Percentiles rank a stretch among this genome's conserved stretches.
Conservation (phyloP, 2,113 vertebrate genomes). For the Buteo buteo region DNA sequence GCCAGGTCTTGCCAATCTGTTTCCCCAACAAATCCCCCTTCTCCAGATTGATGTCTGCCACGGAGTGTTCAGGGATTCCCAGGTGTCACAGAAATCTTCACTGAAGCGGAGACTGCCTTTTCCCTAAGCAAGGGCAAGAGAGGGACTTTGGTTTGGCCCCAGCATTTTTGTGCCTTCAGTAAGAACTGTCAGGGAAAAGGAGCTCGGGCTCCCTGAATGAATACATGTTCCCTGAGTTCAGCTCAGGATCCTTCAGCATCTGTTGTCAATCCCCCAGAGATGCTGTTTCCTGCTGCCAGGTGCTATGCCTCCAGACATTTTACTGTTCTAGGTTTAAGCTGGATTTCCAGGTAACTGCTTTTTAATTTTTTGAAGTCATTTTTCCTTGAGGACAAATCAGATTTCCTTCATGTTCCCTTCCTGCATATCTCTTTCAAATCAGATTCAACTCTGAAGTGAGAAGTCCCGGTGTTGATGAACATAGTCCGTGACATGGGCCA, state of each 20-base stretch:
- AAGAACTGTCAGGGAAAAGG: not conserved
- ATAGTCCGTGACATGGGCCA: too few relatives aligned
- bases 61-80: not conserved
- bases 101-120: not conserved
- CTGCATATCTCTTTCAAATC: not conserved
- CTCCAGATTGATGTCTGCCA: not conserved
- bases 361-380: not conserved
- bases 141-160: not conserved
- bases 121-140: not conserved
- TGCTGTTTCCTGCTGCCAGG: not conserved
- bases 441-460: not conserved
- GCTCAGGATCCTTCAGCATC: not conserved
- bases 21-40: not conserved
- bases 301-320: constrained; percentile 12
- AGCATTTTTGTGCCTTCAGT: not conserved
- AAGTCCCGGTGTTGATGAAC: accelerated
- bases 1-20: not conserved
- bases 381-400: not conserved
- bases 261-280: not conserved
- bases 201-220: not conserved
- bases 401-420: not conserved
- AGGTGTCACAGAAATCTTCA: not conserved
- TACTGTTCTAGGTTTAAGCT: not conserved
- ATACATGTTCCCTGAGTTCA: not conserved
- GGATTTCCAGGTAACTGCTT: not conserved